Conservation (phyloP, 1,140 invertebrate species). For the Yoshiicerus persimilis region DNA sequence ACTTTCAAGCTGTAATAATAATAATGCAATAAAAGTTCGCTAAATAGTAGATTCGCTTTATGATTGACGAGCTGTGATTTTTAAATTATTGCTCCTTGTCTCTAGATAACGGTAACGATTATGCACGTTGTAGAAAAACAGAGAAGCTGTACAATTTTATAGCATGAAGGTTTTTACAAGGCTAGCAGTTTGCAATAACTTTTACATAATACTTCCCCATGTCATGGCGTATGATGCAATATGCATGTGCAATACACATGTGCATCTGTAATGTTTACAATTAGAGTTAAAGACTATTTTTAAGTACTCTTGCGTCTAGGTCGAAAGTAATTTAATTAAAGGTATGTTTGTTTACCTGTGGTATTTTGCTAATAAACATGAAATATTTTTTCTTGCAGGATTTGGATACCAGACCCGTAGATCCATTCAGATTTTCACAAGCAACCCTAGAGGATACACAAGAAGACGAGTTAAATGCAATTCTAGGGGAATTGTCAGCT, state of each 20-base stretch:
- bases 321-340: no score
- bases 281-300: no score
- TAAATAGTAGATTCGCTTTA: background rate
- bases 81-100: background rate
- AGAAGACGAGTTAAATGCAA: slow-evolving; percentile 93
- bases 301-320: no score
- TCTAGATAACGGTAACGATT: background rate
- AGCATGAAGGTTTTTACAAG: background rate
- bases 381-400: slow-evolving; percentile 38
- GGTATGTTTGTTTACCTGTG: no score
- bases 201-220: background rate
- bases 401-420: slow-evolving; percentile 40
- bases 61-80: background rate
- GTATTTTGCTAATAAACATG: no score
- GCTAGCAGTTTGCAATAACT: background rate
- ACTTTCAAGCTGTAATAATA: background rate
- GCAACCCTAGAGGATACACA: slow-evolving; percentile 68
- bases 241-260: no score
- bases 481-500: slow-evolving; percentile 89
- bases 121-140: background rate
- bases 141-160: background rate
- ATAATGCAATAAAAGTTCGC: background rate
- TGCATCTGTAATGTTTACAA: no score
- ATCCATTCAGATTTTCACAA: slow-evolving; percentile 45
- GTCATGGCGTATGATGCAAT: no score